Percentiles rank a stretch among this genome's conserved stretches.
phyloP scores from a whole-genome alignment of 2,797 vertebrate species.

The Typhlichthys subterraneus region DNA sequence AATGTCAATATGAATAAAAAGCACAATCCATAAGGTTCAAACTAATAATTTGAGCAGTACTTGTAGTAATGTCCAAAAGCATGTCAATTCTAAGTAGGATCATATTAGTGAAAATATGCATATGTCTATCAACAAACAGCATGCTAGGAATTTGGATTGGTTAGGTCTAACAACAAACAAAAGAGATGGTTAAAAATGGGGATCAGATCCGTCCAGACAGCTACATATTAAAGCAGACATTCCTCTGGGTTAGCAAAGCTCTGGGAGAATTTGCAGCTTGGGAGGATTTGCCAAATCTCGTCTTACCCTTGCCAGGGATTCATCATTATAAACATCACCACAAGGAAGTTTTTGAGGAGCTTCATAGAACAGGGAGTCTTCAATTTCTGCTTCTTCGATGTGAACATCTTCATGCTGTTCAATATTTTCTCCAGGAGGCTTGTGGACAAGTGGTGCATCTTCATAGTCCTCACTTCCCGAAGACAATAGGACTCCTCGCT shows the following conservation, averaged over 20 bases:
- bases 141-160: slow-evolving; percentile 53
- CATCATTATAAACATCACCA: slow-evolving; percentile 65
- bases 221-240: slow-evolving; percentile 48
- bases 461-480: slow-evolving; percentile 73
- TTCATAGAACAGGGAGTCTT: slow-evolving; percentile 68
- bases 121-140: slow-evolving; percentile 31
- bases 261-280: slow-evolving; percentile 47
- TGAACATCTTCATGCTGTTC: slow-evolving; percentile 38
- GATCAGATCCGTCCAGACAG: slow-evolving; percentile 40
- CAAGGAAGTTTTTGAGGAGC: slow-evolving; percentile 66
- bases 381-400: slow-evolving; percentile 45
- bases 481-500: slow-evolving; percentile 41
- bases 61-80: not conserved
- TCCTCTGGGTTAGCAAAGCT: slow-evolving; percentile 52
- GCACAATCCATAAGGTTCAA: slow-evolving; percentile 18
- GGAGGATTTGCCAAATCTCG: slow-evolving; percentile 48
- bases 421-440: slow-evolving; percentile 45
- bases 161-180: slow-evolving; percentile 48
- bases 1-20: slow-evolving; percentile 14
- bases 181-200: slow-evolving; percentile 23
- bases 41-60: not conserved
- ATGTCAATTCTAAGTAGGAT: not conserved
- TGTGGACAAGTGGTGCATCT: slow-evolving; percentile 76
- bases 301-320: slow-evolving; percentile 86
- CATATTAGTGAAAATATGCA: not conserved